Percentiles rank a stretch among this genome's conserved stretches.
Conservation (phyloP, 1,140 invertebrate species). For the Ips nitidus region DNA sequence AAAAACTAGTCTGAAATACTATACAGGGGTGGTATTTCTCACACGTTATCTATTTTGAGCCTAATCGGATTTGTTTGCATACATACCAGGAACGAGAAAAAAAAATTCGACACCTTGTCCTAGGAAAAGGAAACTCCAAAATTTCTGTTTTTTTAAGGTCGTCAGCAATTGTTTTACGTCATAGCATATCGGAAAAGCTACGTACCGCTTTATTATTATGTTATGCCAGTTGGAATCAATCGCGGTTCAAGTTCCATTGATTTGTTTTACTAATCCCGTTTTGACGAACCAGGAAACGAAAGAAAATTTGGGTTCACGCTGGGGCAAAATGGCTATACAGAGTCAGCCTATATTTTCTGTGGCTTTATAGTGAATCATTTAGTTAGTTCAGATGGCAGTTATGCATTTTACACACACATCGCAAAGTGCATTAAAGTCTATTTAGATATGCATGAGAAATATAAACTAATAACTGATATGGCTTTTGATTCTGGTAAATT, state of each 20-base stretch:
- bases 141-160: background rate
- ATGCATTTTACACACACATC: no score
- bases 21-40: no score
- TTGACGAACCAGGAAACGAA: constrained; percentile 5
- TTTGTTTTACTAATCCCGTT: constrained; percentile 10
- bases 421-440: no score
- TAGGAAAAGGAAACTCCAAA: background rate
- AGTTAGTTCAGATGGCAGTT: no score
- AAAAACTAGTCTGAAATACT: no score
- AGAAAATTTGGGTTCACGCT: background rate
- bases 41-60: no score
- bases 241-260: background rate
- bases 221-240: constrained; percentile 10
- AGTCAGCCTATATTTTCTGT: background rate
- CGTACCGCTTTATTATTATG: constrained; percentile 6
- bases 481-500: background rate
- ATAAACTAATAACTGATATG: no score
- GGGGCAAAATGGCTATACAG: background rate
- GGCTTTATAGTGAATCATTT: background rate
- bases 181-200: background rate
- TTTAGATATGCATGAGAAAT: no score
- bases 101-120: background rate
- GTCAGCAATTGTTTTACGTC: constrained; percentile 1
- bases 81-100: background rate
- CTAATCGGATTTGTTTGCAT: background rate